A percentile compares a stretch with the other conserved stretches of the same genome.
These are phyloP conservation scores for Anodontia alba DNA, from an alignment of 2,888 invertebrate genomes.

Conservation along the genomic window DNA sequence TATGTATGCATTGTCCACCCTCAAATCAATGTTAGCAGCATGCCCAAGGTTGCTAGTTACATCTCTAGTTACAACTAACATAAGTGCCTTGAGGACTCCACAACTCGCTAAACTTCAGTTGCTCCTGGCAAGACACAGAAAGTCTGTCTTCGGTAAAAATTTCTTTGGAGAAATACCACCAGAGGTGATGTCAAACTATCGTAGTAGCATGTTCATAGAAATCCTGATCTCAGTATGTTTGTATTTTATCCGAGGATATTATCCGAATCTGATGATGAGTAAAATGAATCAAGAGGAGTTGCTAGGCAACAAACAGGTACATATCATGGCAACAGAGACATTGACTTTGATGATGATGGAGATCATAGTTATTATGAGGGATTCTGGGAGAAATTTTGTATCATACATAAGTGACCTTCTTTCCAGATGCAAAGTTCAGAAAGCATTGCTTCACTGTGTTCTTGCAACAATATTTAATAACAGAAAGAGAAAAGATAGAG, in stretches of 20 bases:
- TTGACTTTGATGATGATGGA: slow-evolving; percentile 90
- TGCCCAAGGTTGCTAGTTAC: slow-evolving; percentile 91
- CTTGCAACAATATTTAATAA: slow-evolving; percentile 90
- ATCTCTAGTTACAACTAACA: slow-evolving; percentile 91
- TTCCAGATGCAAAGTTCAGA: slow-evolving; percentile 92
- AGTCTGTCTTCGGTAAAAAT: slow-evolving; percentile 90
- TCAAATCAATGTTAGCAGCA: slow-evolving; percentile 90
- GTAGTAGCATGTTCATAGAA: slow-evolving; percentile 93
- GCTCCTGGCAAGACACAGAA: slow-evolving; percentile 90
- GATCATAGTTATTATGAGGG: slow-evolving; percentile 90
- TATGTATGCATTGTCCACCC: slow-evolving; percentile 90
- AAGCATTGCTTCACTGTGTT: slow-evolving; percentile 92
- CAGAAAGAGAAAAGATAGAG: slow-evolving; percentile 54
- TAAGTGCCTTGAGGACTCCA: slow-evolving; percentile 85
- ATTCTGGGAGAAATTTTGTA: slow-evolving; percentile 91
- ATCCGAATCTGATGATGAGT: slow-evolving; percentile 89
- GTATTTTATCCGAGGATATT: slow-evolving; percentile 92
- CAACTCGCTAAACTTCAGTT: slow-evolving; percentile 86
- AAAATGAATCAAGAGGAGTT: slow-evolving; percentile 89
- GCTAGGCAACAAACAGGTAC: slow-evolving; percentile 88
- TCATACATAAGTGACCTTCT: slow-evolving; percentile 91
- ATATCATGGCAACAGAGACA: slow-evolving; percentile 90
- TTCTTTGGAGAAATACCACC: slow-evolving; percentile 85
- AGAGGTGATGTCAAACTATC: slow-evolving; percentile 89
- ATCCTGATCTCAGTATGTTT: slow-evolving; percentile 90